Evolutionary conservation across 2,888 invertebrate species (phyloP).

Genomic region (Acheta domesticus): DNA sequence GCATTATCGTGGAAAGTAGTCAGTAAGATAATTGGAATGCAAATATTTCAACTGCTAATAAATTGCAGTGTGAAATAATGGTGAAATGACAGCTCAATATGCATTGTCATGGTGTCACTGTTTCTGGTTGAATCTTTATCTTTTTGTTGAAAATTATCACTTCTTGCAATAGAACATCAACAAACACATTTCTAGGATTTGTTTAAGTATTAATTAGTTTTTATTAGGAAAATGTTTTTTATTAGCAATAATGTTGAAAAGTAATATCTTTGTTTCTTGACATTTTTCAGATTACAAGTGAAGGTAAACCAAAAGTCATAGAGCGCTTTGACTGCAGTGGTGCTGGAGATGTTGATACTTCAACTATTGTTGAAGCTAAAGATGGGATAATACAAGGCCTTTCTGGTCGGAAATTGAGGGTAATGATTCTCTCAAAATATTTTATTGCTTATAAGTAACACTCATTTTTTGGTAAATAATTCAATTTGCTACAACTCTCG

Average conservation of each 20-base stretch:
- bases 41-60: too few relatives aligned
- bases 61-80: background rate
- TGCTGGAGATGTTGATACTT: constrained; percentile 93
- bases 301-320: constrained; percentile 88
- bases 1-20: too few relatives aligned
- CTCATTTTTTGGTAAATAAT: background rate
- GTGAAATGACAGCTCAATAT: background rate
- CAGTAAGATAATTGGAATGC: too few relatives aligned
- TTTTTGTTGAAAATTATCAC: background rate
- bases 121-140: background rate
- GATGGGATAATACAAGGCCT: constrained; percentile 71
- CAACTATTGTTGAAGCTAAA: constrained; percentile 63
- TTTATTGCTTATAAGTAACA: background rate
- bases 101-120: background rate
- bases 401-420: constrained; percentile 84
- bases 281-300: constrained; percentile 69
- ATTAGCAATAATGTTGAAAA: too few relatives aligned
- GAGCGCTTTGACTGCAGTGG: constrained; percentile 95
- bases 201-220: background rate
- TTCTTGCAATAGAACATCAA: background rate
- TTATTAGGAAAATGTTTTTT: background rate
- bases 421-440: constrained; percentile 46
- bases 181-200: background rate
- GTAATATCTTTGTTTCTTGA: background rate
- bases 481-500: too few relatives aligned